These are phyloP conservation scores for Criorhina ranunculi DNA, from an alignment of 2,888 invertebrate genomes.

Conservation along the genomic window DNA sequence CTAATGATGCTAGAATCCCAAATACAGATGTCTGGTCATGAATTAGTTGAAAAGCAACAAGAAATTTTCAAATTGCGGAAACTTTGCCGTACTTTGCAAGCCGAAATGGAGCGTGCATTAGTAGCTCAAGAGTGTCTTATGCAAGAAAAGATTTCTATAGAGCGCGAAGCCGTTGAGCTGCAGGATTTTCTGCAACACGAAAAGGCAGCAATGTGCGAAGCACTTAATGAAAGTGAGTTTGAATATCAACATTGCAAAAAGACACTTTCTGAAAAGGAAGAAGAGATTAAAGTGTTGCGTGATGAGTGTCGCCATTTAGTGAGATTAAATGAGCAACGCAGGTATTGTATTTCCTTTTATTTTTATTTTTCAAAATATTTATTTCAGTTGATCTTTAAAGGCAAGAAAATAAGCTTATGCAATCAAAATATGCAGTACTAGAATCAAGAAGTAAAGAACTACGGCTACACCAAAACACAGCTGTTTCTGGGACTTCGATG, in stretches of 20 bases:
- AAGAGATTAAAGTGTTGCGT: conserved; percentile 87
- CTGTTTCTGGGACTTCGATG: conserved; percentile 89
- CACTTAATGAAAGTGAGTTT: conserved; percentile 90
- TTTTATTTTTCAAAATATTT: neutral
- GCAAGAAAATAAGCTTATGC: conserved; percentile 88
- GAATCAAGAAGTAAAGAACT: conserved; percentile 88
- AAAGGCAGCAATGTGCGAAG: conserved; percentile 91
- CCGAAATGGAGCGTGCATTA: conserved; percentile 89
- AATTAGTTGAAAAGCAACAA: conserved; percentile 90
- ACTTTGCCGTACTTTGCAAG: conserved; percentile 89
- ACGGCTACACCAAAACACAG: conserved; percentile 88
- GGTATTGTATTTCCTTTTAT: conserved; percentile 84
- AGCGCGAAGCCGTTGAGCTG: conserved; percentile 92
- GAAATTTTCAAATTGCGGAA: conserved; percentile 90
- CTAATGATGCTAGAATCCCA: conserved; percentile 91
- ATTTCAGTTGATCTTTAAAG: conserved; percentile 81
- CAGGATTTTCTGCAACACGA: conserved; percentile 95
- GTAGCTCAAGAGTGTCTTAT: conserved; percentile 88
- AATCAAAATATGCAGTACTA: conserved; percentile 87
- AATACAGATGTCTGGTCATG: conserved; percentile 90
- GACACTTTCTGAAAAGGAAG: conserved; percentile 85
- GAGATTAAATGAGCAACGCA: conserved; percentile 91
- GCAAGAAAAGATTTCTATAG: conserved; percentile 91
- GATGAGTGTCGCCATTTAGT: conserved; percentile 92
- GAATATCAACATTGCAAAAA: conserved; percentile 82